Evolutionary conservation across 2,113 vertebrate genomes (phyloP).

Genomic region (Candoia aspera): DNA sequence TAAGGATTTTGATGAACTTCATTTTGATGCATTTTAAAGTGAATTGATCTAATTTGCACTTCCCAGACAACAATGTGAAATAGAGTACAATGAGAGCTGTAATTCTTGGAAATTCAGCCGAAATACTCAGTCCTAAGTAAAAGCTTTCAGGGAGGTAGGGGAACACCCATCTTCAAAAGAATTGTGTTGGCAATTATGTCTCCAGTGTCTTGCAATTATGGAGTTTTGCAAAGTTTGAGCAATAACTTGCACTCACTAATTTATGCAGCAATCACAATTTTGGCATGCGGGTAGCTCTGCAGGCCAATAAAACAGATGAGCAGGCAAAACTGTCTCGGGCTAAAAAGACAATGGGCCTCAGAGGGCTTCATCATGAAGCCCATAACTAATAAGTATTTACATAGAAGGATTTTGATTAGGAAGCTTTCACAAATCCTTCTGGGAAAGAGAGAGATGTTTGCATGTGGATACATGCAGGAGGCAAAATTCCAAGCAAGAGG

Average conservation of each 20-base stretch:
- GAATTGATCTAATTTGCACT: no score
- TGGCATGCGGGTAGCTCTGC: slow-evolving; percentile 45
- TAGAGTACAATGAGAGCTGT: not conserved
- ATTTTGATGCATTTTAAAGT: not conserved
- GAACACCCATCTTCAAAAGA: slow-evolving; percentile 1
- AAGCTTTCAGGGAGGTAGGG: not conserved
- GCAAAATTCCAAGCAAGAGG: not conserved
- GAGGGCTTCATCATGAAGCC: slow-evolving; percentile 45
- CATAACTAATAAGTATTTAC: slow-evolving; percentile 57
- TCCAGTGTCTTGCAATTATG: slow-evolving; percentile 41
- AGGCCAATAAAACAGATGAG: slow-evolving; percentile 66
- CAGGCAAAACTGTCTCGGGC: slow-evolving; percentile 56
- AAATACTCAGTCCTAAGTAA: slow-evolving; percentile 18
- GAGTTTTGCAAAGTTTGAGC: slow-evolving; percentile 60
- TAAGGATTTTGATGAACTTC: not conserved
- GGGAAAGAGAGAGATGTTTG: slow-evolving; percentile 12
- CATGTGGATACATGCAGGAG: not conserved
- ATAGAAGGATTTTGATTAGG: slow-evolving; percentile 15
- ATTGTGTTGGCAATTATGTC: slow-evolving; percentile 50
- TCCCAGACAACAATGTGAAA: no score
- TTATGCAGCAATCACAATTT: slow-evolving; percentile 64
- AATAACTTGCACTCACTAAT: slow-evolving; percentile 64
- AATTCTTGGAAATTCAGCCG: slow-evolving; percentile 40
- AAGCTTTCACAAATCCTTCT: slow-evolving; percentile 24
- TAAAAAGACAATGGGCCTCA: slow-evolving; percentile 57